Conservation (phyloP, 2,113 vertebrate species). For the Petroica traversi region DNA sequence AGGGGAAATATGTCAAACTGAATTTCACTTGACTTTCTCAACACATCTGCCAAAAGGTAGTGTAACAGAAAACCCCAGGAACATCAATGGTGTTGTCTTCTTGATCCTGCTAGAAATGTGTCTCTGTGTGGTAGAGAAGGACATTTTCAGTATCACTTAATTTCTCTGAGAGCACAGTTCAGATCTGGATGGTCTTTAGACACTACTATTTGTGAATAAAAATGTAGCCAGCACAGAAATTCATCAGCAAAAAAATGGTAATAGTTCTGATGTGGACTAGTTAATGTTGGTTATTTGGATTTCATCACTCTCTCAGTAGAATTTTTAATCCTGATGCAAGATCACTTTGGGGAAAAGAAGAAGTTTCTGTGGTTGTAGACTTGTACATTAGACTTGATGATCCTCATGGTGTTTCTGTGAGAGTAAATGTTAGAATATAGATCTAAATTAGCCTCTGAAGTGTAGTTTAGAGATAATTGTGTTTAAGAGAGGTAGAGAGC, state of each 20-base stretch:
- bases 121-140: not conserved
- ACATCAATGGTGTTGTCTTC: not conserved
- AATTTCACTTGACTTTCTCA: not conserved
- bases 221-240: not conserved
- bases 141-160: not conserved
- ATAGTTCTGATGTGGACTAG: not conserved
- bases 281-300: not conserved
- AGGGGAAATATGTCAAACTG: not conserved
- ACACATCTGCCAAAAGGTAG: not conserved
- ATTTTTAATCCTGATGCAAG: not conserved
- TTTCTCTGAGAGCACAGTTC: not conserved
- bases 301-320: not conserved
- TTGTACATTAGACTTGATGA: not conserved
- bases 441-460: not conserved
- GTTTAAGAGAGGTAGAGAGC: not conserved
- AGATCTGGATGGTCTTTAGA: not conserved
- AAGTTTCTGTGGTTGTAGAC: not conserved
- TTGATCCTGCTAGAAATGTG: not conserved
- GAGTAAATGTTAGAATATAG: not conserved
- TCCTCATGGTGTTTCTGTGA: not conserved
- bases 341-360: not conserved
- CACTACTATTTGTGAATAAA: not conserved
- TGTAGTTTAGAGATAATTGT: not conserved
- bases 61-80: not conserved
- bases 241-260: not conserved